Evolutionary conservation across 2,113 vertebrate species (phyloP).

Genomic region (Dissostichus mawsoni): DNA sequence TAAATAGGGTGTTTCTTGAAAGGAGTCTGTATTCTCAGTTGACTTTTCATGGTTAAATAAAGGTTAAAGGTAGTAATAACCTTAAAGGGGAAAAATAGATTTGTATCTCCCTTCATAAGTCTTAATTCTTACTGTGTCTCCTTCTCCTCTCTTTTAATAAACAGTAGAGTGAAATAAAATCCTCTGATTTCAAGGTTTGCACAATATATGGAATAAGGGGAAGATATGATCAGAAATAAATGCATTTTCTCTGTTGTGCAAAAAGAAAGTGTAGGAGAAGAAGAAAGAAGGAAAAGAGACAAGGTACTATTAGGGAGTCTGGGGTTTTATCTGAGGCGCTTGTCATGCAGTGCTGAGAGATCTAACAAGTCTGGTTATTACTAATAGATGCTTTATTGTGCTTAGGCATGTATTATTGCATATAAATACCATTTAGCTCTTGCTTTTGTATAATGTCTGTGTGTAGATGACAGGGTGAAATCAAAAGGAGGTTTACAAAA

Average conservation of each 20-base stretch:
- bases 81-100: constrained; percentile 21
- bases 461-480: constrained; percentile 17
- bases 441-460: constrained; percentile 21
- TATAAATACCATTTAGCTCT: constrained; percentile 26
- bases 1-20: constrained; percentile 35
- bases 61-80: constrained; percentile 50
- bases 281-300: neutral
- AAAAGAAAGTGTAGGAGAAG: neutral
- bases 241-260: constrained; percentile 15
- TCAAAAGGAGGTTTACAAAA: neutral
- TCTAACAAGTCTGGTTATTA: constrained; percentile 52
- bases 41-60: constrained; percentile 37
- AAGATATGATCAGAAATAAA: constrained; percentile 57
- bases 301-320: constrained; percentile 9
- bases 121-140: constrained; percentile 40
- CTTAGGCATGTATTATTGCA: constrained; percentile 45
- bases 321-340: constrained; percentile 42
- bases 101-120: constrained; percentile 39
- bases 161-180: constrained; percentile 47
- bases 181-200: constrained; percentile 35
- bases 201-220: constrained; percentile 22
- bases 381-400: constrained; percentile 37
- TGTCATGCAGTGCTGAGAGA: constrained; percentile 32
- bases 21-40: constrained; percentile 19
- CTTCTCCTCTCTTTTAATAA: constrained; percentile 57